Conservation (phyloP, 2,113 vertebrate species). For the Carassius gibelio region DNA sequence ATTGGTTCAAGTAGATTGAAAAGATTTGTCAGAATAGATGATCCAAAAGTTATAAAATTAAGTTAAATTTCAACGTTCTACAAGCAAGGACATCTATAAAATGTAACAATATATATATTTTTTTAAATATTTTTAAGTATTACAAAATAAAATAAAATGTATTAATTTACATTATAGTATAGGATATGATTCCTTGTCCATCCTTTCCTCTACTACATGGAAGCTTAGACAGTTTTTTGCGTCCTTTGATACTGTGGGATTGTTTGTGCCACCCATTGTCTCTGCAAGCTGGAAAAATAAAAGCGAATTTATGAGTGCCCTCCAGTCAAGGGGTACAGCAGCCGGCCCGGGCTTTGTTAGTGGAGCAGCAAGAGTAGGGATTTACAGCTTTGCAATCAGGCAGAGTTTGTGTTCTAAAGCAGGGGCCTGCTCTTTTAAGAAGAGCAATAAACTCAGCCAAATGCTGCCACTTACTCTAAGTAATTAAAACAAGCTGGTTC, state of each 20-base stretch:
- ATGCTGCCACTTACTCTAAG: constrained; percentile 76
- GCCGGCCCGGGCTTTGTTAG: constrained; percentile 68
- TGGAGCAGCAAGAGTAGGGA: constrained; percentile 64
- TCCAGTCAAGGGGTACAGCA: constrained; percentile 55
- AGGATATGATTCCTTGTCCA: neutral
- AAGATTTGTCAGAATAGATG: constrained; percentile 25
- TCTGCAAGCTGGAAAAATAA: constrained; percentile 55
- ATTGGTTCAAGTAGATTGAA: constrained; percentile 25
- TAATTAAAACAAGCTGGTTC: constrained; percentile 85
- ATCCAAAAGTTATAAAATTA: neutral
- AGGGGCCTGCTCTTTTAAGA: constrained; percentile 73
- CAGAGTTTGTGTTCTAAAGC: constrained; percentile 71
- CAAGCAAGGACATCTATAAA: neutral
- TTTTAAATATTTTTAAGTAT: no score
- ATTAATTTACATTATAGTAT: neutral
- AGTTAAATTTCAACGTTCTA: neutral
- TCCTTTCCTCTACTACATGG: constrained; percentile 2
- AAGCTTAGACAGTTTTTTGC: constrained; percentile 5
- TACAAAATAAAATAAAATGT: no score
- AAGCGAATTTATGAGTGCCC: constrained; percentile 63
- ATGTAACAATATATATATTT: no score
- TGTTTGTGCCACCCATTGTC: constrained; percentile 46
- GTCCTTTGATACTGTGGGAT: constrained; percentile 31
- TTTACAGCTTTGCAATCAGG: constrained; percentile 73
- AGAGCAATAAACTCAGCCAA: constrained; percentile 78